Evolutionary conservation across 2,113 vertebrate species (phyloP).

Genomic region (Pungitius pungitius): DNA sequence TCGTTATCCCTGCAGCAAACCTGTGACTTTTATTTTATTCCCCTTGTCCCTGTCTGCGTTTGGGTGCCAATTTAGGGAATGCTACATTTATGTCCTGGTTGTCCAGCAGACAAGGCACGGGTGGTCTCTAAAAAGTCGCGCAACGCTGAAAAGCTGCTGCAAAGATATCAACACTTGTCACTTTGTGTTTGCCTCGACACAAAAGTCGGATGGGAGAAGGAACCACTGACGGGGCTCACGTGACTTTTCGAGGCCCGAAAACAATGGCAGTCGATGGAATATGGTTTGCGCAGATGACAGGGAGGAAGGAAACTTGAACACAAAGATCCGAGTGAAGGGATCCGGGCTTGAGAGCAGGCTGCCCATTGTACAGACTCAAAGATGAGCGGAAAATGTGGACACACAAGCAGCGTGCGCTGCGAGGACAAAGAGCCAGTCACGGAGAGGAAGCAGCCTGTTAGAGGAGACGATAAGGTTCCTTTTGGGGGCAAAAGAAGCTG

Average conservation of each 20-base stretch:
- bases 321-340: conserved; percentile 50
- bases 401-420: not conserved
- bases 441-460: conserved; percentile 34
- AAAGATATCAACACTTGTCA: conserved; percentile 18
- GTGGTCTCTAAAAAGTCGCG: not conserved
- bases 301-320: conserved; percentile 64
- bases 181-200: conserved; percentile 15
- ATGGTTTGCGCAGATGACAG: conserved; percentile 45
- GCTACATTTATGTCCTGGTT: not conserved
- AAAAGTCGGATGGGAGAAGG: conserved; percentile 28
- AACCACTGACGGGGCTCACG: conserved; percentile 8
- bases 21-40: too few species aligned
- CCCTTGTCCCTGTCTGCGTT: not conserved
- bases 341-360: conserved; percentile 16
- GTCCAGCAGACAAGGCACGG: not conserved
- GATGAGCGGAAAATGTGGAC: conserved; percentile 12
- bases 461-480: conserved; percentile 24
- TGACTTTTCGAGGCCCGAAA: conserved; percentile 42
- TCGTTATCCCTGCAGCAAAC: too few species aligned
- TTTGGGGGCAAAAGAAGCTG: conserved; percentile 46
- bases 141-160: not conserved
- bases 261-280: conserved; percentile 48
- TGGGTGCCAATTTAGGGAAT: not conserved
- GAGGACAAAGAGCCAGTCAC: conserved; percentile 22
- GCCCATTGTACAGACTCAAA: conserved; percentile 14